Base-by-base conservation (phyloP, 2,113 vertebrate genomes). In the Sinocyclocheilus rhinocerous region DNA sequence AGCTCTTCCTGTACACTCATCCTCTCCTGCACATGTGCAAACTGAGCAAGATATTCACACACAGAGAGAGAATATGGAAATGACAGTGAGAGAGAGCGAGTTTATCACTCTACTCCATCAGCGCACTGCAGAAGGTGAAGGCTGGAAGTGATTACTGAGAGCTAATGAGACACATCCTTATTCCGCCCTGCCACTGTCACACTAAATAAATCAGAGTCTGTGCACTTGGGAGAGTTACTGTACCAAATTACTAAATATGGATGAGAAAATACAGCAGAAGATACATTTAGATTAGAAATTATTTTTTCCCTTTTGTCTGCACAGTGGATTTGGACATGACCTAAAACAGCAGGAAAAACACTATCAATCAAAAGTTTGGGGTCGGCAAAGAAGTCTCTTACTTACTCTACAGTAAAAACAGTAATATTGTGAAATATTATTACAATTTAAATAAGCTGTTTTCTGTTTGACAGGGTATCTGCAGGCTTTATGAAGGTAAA, bases 1-100 rank as follows among this genome's bases (percentile, higher is more conserved):
- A 97, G 88, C 90, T 98, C 97, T 50, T 96, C 95, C 93, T 96
- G 93, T 4, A 97, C 92, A 63, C 84, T 91, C 92, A 95, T 94
- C 76, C 95, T 93, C 89, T 96, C 95, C 82, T 89, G 91, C 67
- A 97, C 93, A 65, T 93, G 95, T 16, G 92, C 84, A 91, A 96
- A 97, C 97, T 97, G 85, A 57, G 20, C 59, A 9, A 65, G 36
- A 45, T n/a, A 79, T 57, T 39, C 24, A 84, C 2, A 76, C 18
- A 83, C 16, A 48, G 22, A 79, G 24, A 18, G 16, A 83, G 36
- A 39, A 26, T 9, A n/a, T 42, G 39, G 45, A 45, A 75, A 75
- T 73, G 70, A 73, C 36, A 45, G 26, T 83, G 6, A 79, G 33
- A 67, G 69, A n/a, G 18, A 78, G 11, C 4, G 4, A 55, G n/a